phyloP scores from a whole-genome alignment of 2,797 vertebrate genomes.

The Glossophaga mutica region DNA sequence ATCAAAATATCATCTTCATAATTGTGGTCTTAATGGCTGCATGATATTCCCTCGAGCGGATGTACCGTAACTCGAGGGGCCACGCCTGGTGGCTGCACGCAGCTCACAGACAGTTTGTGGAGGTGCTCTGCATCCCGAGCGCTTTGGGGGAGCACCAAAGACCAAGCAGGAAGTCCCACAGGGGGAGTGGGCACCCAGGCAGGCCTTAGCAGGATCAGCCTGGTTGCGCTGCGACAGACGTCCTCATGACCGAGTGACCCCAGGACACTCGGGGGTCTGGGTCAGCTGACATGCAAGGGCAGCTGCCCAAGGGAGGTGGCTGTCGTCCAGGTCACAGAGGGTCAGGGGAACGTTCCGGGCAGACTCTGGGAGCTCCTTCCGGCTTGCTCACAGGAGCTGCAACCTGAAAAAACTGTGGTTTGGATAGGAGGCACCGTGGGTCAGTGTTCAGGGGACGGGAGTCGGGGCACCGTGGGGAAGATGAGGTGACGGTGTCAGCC shows the following conservation, averaged over 20 bases:
- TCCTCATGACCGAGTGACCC: neutral
- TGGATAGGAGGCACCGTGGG: neutral
- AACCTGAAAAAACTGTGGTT: neutral
- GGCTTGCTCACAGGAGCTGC: neutral
- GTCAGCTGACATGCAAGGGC: neutral
- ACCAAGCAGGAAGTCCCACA: neutral
- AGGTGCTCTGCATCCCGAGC: neutral
- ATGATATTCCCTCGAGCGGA: neutral
- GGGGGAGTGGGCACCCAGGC: neutral
- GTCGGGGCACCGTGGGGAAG: rapidly evolving
- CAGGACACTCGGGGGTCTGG: neutral
- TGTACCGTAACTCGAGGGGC: neutral
- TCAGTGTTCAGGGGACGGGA: neutral
- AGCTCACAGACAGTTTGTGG: neutral
- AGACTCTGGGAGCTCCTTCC: neutral
- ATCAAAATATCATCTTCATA: neutral
- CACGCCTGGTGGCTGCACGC: neutral
- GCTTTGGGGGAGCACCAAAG: neutral
- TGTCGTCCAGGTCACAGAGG: neutral
- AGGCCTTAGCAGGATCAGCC: neutral
- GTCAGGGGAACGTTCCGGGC: neutral
- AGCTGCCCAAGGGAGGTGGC: neutral
- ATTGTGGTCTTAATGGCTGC: neutral
- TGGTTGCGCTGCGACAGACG: neutral
- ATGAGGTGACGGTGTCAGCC: neutral